These are phyloP conservation scores for Trissolcus japonicus DNA, from an alignment of 2,888 invertebrate species.

Conservation along the genomic window DNA sequence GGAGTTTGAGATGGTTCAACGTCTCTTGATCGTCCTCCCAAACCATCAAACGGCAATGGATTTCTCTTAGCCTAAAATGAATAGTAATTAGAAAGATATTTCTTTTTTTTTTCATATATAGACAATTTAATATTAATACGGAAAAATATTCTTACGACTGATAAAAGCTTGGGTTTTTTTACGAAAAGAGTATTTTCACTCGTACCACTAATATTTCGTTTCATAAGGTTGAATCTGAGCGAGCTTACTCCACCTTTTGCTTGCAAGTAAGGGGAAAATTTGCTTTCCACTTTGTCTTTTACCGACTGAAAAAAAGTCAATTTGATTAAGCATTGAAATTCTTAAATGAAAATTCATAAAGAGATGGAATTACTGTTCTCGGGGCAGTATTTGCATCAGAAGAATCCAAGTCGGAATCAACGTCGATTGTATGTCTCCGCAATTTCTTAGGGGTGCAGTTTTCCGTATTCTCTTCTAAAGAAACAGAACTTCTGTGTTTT, in stretches of 20 bases:
- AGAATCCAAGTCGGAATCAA: neutral
- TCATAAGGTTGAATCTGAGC: constrained; percentile 23
- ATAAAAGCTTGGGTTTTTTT: constrained; percentile 8
- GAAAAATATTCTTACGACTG: constrained; percentile 14
- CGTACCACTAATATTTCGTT: neutral
- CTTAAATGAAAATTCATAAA: constrained; percentile 7
- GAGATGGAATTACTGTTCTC: constrained; percentile 3
- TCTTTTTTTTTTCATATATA: neutral
- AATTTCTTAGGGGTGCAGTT: constrained; percentile 7
- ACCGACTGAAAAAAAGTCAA: constrained; percentile 2
- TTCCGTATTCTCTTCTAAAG: constrained; percentile 4
- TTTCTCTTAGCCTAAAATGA: constrained; percentile 15
- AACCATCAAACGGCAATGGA: constrained; percentile 56
- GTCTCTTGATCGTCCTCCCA: constrained; percentile 61
- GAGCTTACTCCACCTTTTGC: constrained; percentile 54
- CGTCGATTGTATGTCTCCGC: neutral
- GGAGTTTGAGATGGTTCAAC: constrained; percentile 13
- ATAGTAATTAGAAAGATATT: neutral
- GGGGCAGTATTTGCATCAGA: neutral
- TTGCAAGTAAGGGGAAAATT: constrained; percentile 60
- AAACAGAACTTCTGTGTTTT: constrained; percentile 3
- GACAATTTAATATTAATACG: neutral
- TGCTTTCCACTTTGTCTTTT: constrained; percentile 47
- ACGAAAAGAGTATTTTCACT: constrained; percentile 2
- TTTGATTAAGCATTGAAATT: neutral